Evolutionary conservation across 2,888 invertebrate genomes (phyloP).

Genomic region (Drosophila neotestacea): DNA sequence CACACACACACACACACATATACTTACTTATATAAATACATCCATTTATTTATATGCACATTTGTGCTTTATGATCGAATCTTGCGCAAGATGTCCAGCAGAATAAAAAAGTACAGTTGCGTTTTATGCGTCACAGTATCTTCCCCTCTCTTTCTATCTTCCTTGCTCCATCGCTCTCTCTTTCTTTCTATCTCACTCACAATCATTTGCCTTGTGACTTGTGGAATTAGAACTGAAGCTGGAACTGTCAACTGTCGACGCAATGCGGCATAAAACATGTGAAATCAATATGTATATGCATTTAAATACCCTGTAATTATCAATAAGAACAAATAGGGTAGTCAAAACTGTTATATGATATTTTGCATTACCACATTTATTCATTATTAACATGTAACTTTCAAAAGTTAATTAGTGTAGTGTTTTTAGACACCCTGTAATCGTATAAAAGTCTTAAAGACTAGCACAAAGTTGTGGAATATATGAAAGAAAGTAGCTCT

Average conservation of each 20-base stretch:
- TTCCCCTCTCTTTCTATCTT: not conserved
- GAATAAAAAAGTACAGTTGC: slow-evolving; percentile 48
- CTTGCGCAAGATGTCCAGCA: slow-evolving; percentile 57
- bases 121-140: slow-evolving; percentile 2
- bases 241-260: slow-evolving; percentile 14
- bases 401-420: not conserved
- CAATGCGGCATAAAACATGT: slow-evolving; percentile 25
- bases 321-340: not conserved
- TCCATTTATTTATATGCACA: not conserved
- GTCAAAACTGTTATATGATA: not conserved
- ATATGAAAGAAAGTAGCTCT: not conserved
- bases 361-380: not conserved
- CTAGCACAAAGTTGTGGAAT: no score
- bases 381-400: not conserved
- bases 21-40: not conserved
- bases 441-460: not conserved
- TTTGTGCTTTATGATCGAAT: slow-evolving; percentile 31
- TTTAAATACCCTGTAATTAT: slow-evolving; percentile 17
- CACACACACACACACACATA: slow-evolving; percentile 11
- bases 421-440: not conserved
- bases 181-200: not conserved
- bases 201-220: slow-evolving; percentile 16
- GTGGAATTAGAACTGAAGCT: slow-evolving; percentile 27
- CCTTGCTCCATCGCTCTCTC: not conserved
- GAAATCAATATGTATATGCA: slow-evolving; percentile 32